phyloP scores from a whole-genome alignment of 2,113 vertebrate species.

The Neofelis nebulosa region DNA sequence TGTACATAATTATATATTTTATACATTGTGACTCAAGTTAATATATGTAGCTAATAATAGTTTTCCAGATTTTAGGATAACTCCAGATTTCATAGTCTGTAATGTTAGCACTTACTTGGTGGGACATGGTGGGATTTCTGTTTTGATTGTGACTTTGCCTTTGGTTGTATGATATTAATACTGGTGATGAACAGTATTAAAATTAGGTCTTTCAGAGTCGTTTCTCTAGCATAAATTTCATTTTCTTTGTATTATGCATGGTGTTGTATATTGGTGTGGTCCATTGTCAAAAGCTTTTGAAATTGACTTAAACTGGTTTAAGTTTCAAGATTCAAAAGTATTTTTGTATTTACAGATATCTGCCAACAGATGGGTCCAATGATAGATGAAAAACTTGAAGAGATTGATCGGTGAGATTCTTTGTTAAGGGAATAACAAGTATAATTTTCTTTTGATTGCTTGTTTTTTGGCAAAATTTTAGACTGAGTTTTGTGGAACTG shows the following conservation, averaged over 20 bases:
- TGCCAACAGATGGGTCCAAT: conserved; percentile 98
- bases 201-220: neutral
- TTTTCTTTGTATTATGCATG: neutral
- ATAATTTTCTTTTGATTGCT: neutral
- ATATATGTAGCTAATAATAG: neutral
- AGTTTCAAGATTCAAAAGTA: conserved; percentile 23
- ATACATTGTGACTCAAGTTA: neutral
- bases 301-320: conserved; percentile 24
- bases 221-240: neutral
- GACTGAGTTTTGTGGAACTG: neutral
- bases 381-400: conserved; percentile 97
- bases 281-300: conserved; percentile 17
- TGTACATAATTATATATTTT: neutral
- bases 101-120: neutral
- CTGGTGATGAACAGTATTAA: conserved; percentile 14
- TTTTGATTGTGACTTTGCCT: conserved; percentile 26
- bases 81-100: neutral
- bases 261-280: neutral
- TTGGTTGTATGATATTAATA: conserved; percentile 19
- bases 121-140: conserved; percentile 1
- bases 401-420: conserved; percentile 94
- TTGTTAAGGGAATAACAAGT: neutral
- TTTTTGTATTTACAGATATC: conserved; percentile 88
- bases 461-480: neutral
- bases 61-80: conserved; percentile 5